Evolutionary conservation across 1,140 invertebrate genomes (phyloP).

Genomic region (Chionoecetes opilio): DNA sequence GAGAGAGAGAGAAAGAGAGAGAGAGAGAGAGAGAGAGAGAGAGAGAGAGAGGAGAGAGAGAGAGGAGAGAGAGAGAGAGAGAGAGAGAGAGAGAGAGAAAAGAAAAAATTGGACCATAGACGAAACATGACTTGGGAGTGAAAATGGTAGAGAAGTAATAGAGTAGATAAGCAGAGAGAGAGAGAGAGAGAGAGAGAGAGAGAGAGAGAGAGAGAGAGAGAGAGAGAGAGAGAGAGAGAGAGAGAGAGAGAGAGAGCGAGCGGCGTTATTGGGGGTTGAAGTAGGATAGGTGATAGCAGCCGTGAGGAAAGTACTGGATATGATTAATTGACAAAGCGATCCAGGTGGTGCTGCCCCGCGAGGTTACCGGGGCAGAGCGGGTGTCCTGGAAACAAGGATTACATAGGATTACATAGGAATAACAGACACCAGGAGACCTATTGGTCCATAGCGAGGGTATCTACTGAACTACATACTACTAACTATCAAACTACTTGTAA

Average conservation of each 20-base stretch:
- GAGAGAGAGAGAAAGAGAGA: too few relatives aligned
- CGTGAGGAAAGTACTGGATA: background rate
- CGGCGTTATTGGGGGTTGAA: background rate
- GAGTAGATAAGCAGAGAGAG: background rate
- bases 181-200: background rate
- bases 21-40: too few relatives aligned
- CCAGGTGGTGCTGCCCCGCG: background rate
- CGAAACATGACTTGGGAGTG: too few relatives aligned
- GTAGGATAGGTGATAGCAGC: background rate
- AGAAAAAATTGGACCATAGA: too few relatives aligned
- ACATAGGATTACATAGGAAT: too few relatives aligned
- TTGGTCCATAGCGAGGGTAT: too few relatives aligned
- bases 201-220: constrained; percentile 27
- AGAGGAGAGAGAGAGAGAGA: background rate
- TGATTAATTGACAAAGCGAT: background rate
- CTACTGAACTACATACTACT: too few relatives aligned
- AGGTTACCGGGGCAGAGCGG: background rate
- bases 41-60: too few relatives aligned
- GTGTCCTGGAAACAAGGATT: background rate
- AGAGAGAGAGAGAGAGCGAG: background rate
- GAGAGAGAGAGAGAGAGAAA: background rate
- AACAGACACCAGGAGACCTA: too few relatives aligned
- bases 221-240: constrained; percentile 27
- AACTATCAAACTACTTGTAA: too few relatives aligned
- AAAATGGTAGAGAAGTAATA: background rate